phyloP scores from a whole-genome alignment of 2,797 vertebrate species.

The Cirrhinus mrigala region DNA sequence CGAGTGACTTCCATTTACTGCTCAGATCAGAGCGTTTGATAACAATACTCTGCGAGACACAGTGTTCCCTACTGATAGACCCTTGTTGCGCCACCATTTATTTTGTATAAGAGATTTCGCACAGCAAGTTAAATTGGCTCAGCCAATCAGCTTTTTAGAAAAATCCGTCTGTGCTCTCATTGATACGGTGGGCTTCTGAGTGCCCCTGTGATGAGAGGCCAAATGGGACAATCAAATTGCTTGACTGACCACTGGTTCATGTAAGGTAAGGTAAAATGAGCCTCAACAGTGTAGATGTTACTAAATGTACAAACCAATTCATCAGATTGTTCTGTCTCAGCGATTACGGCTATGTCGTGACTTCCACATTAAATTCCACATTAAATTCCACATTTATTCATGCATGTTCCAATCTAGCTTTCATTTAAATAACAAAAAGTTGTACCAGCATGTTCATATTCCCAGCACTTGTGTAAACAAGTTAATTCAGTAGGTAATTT shows the following conservation, averaged over 20 bases:
- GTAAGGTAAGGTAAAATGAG: background rate
- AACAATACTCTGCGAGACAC: background rate
- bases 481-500: constrained; percentile 9
- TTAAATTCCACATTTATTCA: background rate
- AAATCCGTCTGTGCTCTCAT: background rate
- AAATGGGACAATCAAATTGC: constrained; percentile 27
- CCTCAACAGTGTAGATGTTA: background rate
- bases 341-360: background rate
- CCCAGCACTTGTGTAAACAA: constrained; percentile 2
- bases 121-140: constrained; percentile 11
- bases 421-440: constrained; percentile 19
- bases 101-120: constrained; percentile 7
- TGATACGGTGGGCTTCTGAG: background rate
- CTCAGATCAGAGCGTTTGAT: background rate
- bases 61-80: constrained; percentile 9
- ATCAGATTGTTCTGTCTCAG: constrained; percentile 8
- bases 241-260: constrained; percentile 9
- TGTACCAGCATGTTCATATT: background rate
- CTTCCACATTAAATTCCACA: background rate
- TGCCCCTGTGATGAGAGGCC: background rate
- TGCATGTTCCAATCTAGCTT: background rate
- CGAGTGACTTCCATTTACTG: constrained; percentile 11
- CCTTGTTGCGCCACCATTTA: background rate
- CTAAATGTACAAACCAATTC: constrained; percentile 1
- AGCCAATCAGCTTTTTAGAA: constrained; percentile 23